Percentiles rank a stretch among this genome's conserved stretches.
Evolutionary conservation across 2,113 vertebrate species (phyloP).

Genomic region (Hippopotamus amphibius): DNA sequence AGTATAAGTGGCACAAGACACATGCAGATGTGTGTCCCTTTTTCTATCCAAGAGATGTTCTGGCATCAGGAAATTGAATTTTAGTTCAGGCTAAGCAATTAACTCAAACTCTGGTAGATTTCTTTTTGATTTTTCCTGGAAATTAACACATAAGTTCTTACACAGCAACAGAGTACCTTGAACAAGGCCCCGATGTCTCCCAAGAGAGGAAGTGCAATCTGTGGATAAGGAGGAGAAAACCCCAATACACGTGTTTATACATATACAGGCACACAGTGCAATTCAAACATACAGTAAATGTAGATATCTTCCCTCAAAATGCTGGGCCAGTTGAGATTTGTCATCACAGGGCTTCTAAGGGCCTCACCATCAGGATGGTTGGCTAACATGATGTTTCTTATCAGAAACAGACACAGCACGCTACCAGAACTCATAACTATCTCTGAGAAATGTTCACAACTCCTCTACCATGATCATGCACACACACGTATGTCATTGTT

Average conservation of each 20-base stretch:
- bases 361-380: neutral
- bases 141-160: conserved; percentile 39
- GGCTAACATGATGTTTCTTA: neutral
- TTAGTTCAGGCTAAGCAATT: neutral
- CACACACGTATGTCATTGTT: neutral
- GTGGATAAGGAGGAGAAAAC: conserved; percentile 72
- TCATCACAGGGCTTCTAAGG: neutral
- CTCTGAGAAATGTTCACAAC: neutral
- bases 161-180: conserved; percentile 90
- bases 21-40: neutral
- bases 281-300: neutral
- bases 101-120: conserved; percentile 39
- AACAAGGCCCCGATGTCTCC: conserved; percentile 94
- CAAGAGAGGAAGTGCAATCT: conserved; percentile 97
- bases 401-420: neutral
- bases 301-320: neutral
- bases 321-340: neutral
- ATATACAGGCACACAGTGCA: neutral
- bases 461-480: neutral
- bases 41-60: neutral
- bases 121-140: neutral
- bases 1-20: neutral
- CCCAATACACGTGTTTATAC: neutral
- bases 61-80: neutral
- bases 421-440: neutral